A percentile compares a stretch with the other conserved stretches of the same genome.
Evolutionary conservation across 2,113 vertebrate species (phyloP).

Genomic region (Colossoma macropomum): DNA sequence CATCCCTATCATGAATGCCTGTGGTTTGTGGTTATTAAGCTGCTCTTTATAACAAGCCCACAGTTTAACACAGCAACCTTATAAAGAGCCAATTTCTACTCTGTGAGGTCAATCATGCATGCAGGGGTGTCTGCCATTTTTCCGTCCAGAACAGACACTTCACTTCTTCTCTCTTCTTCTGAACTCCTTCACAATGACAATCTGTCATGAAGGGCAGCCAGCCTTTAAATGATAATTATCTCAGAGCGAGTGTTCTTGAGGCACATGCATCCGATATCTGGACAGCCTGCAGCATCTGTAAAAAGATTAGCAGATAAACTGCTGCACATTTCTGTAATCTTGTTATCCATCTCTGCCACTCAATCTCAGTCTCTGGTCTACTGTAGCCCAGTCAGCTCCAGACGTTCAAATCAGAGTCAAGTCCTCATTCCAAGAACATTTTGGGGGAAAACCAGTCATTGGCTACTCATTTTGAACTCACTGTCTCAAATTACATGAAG

Average conservation of each 20-base stretch:
- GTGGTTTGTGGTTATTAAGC: no score
- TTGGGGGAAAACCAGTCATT: no score
- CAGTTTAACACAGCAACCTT: background rate
- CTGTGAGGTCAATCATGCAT: no score
- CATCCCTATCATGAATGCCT: no score
- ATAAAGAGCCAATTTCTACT: background rate
- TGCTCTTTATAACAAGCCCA: background rate
- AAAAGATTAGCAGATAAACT: conserved; percentile 43
- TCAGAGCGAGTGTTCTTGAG: background rate
- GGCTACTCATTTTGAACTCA: no score
- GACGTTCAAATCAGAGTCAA: background rate
- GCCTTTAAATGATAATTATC: background rate
- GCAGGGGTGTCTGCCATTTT: no score
- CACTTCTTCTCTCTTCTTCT: no score
- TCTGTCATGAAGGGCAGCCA: conserved; percentile 16
- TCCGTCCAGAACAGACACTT: no score
- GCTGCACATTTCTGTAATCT: conserved; percentile 41
- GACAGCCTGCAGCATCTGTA: conserved; percentile 35
- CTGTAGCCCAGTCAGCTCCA: background rate
- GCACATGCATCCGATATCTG: conserved; percentile 11
- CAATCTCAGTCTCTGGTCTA: background rate
- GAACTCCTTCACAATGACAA: background rate
- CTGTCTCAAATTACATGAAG: no score
- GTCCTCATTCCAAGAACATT: no score
- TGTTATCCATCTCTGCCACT: conserved; percentile 25